These are phyloP conservation scores for Acleris emargana DNA, from an alignment of 2,888 invertebrate genomes.

Conservation along the genomic window DNA sequence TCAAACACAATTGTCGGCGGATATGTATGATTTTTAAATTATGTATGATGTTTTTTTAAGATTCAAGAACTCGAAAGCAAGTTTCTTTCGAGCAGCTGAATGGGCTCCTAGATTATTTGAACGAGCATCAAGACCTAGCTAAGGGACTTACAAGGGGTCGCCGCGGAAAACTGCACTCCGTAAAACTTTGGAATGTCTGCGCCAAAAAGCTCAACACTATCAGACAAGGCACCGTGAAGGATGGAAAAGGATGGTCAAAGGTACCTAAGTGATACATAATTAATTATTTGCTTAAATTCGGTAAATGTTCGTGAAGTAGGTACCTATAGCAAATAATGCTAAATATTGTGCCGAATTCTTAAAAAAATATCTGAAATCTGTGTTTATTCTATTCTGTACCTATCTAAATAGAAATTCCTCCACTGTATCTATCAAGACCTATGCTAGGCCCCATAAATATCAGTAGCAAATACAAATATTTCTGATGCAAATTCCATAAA, in stretches of 20 bases:
- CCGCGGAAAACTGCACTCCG: slow-evolving; percentile 56
- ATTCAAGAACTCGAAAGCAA: slow-evolving; percentile 50
- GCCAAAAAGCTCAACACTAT: slow-evolving; percentile 57
- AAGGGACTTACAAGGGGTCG: slow-evolving; percentile 56
- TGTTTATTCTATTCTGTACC: too few relatives aligned
- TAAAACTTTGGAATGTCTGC: slow-evolving; percentile 62
- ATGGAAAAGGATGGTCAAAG: slow-evolving; percentile 71
- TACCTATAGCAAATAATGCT: too few relatives aligned
- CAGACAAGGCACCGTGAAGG: slow-evolving; percentile 56
- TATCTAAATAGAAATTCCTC: too few relatives aligned
- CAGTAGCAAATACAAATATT: too few relatives aligned
- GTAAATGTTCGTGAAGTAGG: too few relatives aligned
- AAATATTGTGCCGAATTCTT: too few relatives aligned
- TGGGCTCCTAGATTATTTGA: slow-evolving; percentile 58
- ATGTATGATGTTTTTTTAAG: slow-evolving; percentile 39
- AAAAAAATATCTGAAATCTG: too few relatives aligned
- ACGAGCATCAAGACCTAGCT: slow-evolving; percentile 58
- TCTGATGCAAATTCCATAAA: neutral
- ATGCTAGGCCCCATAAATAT: too few relatives aligned
- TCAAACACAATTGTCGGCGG: too few relatives aligned
- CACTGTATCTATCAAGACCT: too few relatives aligned
- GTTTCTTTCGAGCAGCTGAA: slow-evolving; percentile 57
- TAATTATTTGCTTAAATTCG: too few relatives aligned
- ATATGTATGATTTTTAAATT: neutral
- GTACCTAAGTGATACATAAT: slow-evolving; percentile 43